A percentile compares a stretch with the other conserved stretches of the same genome.
Evolutionary conservation across 2,113 vertebrate species (phyloP).

Genomic region (Xiphias gladius): DNA sequence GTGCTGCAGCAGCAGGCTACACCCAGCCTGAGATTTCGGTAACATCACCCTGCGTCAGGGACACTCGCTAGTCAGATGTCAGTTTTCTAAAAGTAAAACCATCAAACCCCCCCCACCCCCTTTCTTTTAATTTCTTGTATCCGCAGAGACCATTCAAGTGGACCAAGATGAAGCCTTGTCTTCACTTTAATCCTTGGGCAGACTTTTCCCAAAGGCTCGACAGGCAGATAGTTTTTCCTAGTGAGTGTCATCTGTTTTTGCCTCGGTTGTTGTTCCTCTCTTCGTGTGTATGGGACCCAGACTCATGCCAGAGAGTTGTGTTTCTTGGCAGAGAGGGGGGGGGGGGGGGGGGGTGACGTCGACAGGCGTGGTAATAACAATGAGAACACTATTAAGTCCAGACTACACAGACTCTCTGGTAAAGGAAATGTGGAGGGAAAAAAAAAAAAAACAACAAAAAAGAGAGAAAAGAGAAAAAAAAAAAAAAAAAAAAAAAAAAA

Average conservation of each 20-base stretch:
- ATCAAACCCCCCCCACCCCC: neutral
- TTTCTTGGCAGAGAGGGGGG: conserved; percentile 74
- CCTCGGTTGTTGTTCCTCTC: conserved; percentile 55
- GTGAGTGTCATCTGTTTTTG: conserved; percentile 70
- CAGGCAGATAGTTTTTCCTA: conserved; percentile 25
- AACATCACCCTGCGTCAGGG: conserved; percentile 65
- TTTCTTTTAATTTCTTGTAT: neutral
- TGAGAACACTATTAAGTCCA: conserved; percentile 80
- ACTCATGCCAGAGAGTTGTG: conserved; percentile 78
- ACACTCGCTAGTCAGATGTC: conserved; percentile 56
- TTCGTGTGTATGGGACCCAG: conserved; percentile 61
- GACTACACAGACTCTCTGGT: conserved; percentile 50
- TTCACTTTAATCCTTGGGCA: neutral
- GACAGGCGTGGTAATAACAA: conserved; percentile 87
- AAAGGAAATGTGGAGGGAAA: neutral
- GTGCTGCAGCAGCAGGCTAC: conserved; percentile 71
- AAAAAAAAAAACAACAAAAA: neutral
- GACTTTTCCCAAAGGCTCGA: conserved; percentile 18
- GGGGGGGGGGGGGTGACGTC: conserved; percentile 79
- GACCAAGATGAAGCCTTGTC: conserved; percentile 10
- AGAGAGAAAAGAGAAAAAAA: too few relatives aligned
- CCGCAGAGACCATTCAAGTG: neutral
- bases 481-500: neutral
- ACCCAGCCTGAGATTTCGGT: conserved; percentile 70
- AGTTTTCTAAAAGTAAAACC: conserved; percentile 8